phyloP scores from a whole-genome alignment of 2,888 invertebrate genomes.

The Oligia strigilis region DNA sequence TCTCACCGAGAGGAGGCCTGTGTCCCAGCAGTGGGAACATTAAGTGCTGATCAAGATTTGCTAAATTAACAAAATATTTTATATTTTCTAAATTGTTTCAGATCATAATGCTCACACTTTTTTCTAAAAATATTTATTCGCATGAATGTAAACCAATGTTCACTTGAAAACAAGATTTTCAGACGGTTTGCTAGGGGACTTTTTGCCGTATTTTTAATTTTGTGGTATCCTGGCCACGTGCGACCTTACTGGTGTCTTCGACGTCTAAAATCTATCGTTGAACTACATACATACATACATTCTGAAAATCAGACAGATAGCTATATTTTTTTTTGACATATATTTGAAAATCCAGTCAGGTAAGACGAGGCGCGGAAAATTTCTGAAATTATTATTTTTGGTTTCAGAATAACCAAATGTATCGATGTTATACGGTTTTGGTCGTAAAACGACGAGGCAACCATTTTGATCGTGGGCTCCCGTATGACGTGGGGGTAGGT shows the following conservation, averaged over 20 bases:
- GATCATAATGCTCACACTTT: no score
- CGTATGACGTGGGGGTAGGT: neutral
- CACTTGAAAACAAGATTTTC: neutral
- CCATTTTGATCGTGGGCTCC: neutral
- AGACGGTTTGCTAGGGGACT: neutral
- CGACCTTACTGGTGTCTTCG: neutral
- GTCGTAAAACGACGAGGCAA: neutral
- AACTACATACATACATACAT: neutral
- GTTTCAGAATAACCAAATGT: neutral
- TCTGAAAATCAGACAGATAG: neutral
- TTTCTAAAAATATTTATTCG: no score
- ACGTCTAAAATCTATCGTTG: neutral
- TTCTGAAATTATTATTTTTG: neutral
- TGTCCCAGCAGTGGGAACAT: neutral
- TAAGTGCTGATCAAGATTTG: neutral
- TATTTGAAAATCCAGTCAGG: neutral
- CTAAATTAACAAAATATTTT: neutral
- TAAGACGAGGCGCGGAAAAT: neutral
- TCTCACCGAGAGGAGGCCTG: neutral
- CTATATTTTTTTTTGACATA: neutral
- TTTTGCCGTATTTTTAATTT: neutral
- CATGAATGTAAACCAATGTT: neutral
- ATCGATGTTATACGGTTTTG: neutral
- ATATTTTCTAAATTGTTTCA: no score
- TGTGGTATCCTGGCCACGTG: no score